Conservation (phyloP, 2,888 invertebrate genomes). For the Synergus itoensis region DNA sequence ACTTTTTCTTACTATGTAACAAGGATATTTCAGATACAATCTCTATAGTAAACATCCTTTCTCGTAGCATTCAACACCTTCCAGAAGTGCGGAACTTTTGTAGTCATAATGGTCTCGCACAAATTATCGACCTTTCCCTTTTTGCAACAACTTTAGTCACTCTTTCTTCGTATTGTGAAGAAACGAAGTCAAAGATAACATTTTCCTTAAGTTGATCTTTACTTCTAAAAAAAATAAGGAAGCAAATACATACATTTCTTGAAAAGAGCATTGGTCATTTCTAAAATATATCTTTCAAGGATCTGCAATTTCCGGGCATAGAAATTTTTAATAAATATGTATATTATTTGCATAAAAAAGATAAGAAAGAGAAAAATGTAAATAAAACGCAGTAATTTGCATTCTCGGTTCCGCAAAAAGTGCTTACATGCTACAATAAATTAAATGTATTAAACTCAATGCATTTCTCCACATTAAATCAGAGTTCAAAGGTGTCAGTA, state of each 20-base stretch:
- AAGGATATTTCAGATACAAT: not conserved
- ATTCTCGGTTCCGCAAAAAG: not conserved
- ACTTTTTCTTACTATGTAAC: not conserved
- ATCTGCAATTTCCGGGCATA: not conserved
- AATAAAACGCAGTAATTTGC: not conserved
- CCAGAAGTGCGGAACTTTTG: not conserved
- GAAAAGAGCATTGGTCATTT: not conserved
- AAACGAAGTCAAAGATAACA: not conserved
- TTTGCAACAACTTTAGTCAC: constrained; percentile 4
- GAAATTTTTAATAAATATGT: not conserved
- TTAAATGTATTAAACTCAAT: too few species aligned
- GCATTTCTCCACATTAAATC: too few species aligned
- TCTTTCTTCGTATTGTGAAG: not conserved
- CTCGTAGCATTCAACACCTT: constrained; percentile 15
- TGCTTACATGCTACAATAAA: too few species aligned
- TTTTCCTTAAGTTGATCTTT: not conserved
- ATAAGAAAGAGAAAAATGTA: not conserved
- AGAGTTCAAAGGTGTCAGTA: too few species aligned
- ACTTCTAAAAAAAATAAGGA: not conserved
- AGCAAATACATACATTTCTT: not conserved
- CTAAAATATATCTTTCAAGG: not conserved
- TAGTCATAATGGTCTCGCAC: not conserved
- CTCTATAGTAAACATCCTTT: constrained; percentile 14
- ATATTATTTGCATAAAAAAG: not conserved
- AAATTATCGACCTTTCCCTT: constrained; percentile 7